phyloP scores from a whole-genome alignment of 2,113 vertebrate genomes.

The Sprattus sprattus region DNA sequence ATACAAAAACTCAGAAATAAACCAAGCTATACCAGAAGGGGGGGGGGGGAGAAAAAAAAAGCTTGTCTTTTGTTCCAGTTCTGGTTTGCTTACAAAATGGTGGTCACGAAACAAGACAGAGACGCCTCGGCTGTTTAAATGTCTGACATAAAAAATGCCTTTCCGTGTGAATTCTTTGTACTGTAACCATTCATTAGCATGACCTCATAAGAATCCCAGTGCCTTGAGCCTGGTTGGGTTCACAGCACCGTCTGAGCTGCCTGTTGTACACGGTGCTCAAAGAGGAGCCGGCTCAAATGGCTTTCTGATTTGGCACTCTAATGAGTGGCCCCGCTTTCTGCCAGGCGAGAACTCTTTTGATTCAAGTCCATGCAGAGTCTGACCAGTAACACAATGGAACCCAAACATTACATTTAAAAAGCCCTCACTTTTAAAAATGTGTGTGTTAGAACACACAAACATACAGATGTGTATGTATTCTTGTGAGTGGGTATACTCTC shows the following conservation, averaged over 20 bases:
- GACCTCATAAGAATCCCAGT: slow-evolving; percentile 19
- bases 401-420: not conserved
- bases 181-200: slow-evolving; percentile 23
- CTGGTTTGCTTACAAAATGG: slow-evolving; percentile 17
- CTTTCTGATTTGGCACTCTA: slow-evolving; percentile 13
- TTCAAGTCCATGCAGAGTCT: not conserved
- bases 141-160: slow-evolving; percentile 17
- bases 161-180: slow-evolving; percentile 1
- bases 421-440: not conserved
- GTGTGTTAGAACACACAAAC: not conserved
- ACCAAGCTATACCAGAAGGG: not conserved
- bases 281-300: slow-evolving; percentile 23
- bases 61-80: not conserved
- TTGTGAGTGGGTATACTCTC: not conserved
- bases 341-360: slow-evolving; percentile 12
- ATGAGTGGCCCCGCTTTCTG: slow-evolving; percentile 24
- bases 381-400: not conserved
- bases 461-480: not conserved
- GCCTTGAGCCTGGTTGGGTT: slow-evolving; percentile 24
- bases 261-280: slow-evolving; percentile 8
- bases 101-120: slow-evolving; percentile 11
- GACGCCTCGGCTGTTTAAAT: slow-evolving; percentile 13
- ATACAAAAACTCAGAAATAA: slow-evolving; percentile 26
- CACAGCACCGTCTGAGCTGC: not conserved
- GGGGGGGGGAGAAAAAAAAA: not conserved